These are phyloP conservation scores for Cephus sareptanus DNA, from an alignment of 2,888 invertebrate genomes.

Conservation along the genomic window DNA sequence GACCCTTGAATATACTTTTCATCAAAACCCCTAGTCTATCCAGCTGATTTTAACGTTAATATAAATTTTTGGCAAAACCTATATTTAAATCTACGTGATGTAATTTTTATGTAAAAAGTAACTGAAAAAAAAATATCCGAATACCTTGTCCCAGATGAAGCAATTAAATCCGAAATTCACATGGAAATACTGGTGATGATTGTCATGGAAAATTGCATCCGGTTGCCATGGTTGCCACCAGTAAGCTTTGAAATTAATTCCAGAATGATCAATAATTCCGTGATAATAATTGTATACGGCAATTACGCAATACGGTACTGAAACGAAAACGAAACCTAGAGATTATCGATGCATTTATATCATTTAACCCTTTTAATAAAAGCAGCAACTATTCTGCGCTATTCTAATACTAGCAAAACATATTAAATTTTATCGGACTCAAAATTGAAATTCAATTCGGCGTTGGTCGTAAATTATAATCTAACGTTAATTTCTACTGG, in stretches of 20 bases:
- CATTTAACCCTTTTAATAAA: no score
- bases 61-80: conserved; percentile 13
- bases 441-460: no score
- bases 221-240: conserved; percentile 86
- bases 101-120: conserved; percentile 9
- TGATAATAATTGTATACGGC: conserved; percentile 76
- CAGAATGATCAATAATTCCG: conserved; percentile 81
- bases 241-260: conserved; percentile 76
- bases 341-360: background rate
- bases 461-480: no score
- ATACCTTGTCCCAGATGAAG: conserved; percentile 75
- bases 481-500: no score
- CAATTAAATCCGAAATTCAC: conserved; percentile 83
- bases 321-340: conserved; percentile 30
- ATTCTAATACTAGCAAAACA: no score
- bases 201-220: conserved; percentile 79
- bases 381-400: no score
- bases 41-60: conserved; percentile 22
- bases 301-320: conserved; percentile 65
- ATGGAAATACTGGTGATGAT: conserved; percentile 83
- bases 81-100: conserved; percentile 24
- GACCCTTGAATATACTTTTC: no score
- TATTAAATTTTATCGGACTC: no score
- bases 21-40: background rate
- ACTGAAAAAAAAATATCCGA: background rate